Conservation (phyloP, 2,888 invertebrate genomes). For the Operophtera brumata region DNA sequence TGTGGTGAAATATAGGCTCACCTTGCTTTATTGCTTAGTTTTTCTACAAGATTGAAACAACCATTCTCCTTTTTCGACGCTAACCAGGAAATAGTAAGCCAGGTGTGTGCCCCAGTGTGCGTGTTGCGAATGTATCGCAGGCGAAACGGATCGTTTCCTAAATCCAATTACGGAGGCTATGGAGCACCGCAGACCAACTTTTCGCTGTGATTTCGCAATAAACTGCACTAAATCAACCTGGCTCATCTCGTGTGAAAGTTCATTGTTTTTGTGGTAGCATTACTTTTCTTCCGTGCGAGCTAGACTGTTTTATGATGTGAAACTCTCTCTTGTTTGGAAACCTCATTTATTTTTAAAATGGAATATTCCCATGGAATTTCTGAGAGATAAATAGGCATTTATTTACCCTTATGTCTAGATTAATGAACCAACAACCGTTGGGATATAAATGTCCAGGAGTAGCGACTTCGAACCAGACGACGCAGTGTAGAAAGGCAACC, state of each 20-base stretch:
- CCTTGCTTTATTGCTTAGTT: constrained; percentile 12
- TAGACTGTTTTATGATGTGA: constrained; percentile 24
- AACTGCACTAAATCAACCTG: constrained; percentile 68
- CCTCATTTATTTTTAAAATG: not conserved
- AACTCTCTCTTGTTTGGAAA: constrained; percentile 14
- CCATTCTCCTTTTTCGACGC: constrained; percentile 26
- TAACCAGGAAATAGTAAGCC: constrained; percentile 34
- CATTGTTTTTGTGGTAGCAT: constrained; percentile 66
- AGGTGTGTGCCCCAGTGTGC: constrained; percentile 43
- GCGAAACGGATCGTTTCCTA: constrained; percentile 72
- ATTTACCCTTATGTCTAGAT: not conserved
- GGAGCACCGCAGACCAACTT: constrained; percentile 56
- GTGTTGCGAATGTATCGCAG: constrained; percentile 56
- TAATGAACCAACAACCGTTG: too few species aligned
- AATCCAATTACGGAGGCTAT: constrained; percentile 66
- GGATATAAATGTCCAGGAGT: too few species aligned
- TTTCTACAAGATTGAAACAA: constrained; percentile 25
- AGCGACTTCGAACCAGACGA: too few species aligned
- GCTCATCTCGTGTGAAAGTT: constrained; percentile 67
- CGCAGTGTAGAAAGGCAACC: too few species aligned
- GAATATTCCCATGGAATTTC: not conserved
- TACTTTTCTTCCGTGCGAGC: constrained; percentile 27
- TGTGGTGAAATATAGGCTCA: not conserved
- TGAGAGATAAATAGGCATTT: not conserved
- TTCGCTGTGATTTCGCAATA: constrained; percentile 68